Evolutionary conservation across 2,888 invertebrate genomes (phyloP).

Genomic region (Hoplodrina ambigua): DNA sequence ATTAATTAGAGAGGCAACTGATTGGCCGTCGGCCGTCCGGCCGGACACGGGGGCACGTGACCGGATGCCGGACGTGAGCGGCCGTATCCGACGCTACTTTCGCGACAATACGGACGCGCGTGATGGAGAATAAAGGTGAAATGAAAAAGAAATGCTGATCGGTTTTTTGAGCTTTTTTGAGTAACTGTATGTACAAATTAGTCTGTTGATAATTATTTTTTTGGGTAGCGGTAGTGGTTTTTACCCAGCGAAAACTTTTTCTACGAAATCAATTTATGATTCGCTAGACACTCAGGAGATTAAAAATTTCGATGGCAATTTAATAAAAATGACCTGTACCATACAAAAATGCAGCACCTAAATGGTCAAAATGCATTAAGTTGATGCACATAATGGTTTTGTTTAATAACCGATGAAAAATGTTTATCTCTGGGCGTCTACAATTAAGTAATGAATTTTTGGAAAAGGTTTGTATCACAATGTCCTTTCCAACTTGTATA

Average conservation of each 20-base stretch:
- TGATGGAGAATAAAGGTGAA: constrained; percentile 59
- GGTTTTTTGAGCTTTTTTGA: constrained; percentile 31
- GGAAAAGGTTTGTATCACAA: too few relatives aligned
- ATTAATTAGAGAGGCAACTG: constrained; percentile 59
- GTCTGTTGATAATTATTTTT: constrained; percentile 10
- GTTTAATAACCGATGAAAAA: too few relatives aligned
- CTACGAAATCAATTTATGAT: too few relatives aligned
- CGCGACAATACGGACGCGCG: constrained; percentile 56
- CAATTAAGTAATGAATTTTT: too few relatives aligned
- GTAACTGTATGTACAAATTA: background rate
- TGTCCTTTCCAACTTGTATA: too few relatives aligned
- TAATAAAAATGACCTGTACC: too few relatives aligned
- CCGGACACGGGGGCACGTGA: constrained; percentile 57
- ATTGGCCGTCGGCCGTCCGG: constrained; percentile 49
- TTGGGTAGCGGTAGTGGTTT: constrained; percentile 7
- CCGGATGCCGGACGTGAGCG: constrained; percentile 62
- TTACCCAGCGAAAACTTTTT: background rate
- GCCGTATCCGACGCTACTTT: constrained; percentile 64
- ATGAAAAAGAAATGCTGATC: constrained; percentile 56
- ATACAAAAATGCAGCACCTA: too few relatives aligned
- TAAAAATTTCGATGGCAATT: too few relatives aligned
- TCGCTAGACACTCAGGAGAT: too few relatives aligned
- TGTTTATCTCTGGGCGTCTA: too few relatives aligned
- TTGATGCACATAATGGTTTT: too few relatives aligned
- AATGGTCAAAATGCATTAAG: too few relatives aligned